Percentiles rank a stretch among this genome's conserved stretches.
Conservation (phyloP, 2,888 invertebrate species). For the Antitype chi region DNA sequence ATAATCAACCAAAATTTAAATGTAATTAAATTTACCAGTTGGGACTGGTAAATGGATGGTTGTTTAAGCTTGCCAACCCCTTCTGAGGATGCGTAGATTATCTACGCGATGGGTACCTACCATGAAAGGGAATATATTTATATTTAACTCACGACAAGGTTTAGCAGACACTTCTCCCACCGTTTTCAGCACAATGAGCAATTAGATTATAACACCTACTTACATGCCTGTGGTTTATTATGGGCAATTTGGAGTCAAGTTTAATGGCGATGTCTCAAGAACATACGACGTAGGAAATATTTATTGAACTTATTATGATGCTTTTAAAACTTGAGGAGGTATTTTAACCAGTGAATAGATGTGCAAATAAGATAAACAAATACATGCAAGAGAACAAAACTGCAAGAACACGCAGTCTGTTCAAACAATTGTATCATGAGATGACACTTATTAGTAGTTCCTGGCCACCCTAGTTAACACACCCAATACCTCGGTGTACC, state of each 20-base stretch:
- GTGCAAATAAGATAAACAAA: not conserved
- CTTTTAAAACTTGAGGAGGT: slow-evolving; percentile 1
- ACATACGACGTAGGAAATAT: not conserved
- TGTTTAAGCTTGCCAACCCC: too few relatives aligned
- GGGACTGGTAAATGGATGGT: not conserved
- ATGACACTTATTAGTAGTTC: not conserved
- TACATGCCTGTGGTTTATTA: not conserved
- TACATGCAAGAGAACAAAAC: not conserved
- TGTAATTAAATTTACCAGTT: not conserved
- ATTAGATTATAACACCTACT: slow-evolving; percentile 6
- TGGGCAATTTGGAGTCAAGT: slow-evolving; percentile 17
- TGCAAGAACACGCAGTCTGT: not conserved
- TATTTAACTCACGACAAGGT: not conserved
- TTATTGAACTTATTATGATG: slow-evolving; percentile 8
- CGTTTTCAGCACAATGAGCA: slow-evolving; percentile 34
- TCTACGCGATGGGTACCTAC: not conserved
- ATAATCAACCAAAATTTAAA: too few relatives aligned
- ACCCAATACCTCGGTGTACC: not conserved
- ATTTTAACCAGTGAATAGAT: not conserved
- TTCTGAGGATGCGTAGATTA: not conserved
- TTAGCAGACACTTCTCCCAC: not conserved
- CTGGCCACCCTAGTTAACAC: not conserved
- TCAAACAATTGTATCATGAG: not conserved
- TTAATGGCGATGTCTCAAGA: slow-evolving; percentile 2
- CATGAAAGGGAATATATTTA: not conserved